Conservation (phyloP, 2,797 vertebrate genomes). For the Poliocrania exsul region DNA sequence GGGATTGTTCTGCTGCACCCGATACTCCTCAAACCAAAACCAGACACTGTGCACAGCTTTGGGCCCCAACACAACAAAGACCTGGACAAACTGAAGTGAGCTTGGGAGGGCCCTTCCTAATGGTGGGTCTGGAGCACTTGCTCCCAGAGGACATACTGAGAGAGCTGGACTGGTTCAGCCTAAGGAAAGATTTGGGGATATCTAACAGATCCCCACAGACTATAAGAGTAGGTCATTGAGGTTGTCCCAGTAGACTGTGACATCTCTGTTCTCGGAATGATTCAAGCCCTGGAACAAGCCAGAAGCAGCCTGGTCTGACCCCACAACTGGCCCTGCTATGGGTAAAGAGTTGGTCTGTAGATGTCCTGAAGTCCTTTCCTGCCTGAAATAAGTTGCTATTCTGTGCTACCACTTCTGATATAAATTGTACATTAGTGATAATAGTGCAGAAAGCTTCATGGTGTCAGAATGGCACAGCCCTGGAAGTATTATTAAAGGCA, state of each 20-base stretch:
- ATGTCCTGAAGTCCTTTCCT: background rate
- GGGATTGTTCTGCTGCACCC: accelerated
- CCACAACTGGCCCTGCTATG: background rate
- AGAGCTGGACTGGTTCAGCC: background rate
- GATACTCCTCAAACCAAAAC: background rate
- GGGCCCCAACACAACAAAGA: background rate
- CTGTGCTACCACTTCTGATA: background rate
- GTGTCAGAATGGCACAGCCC: background rate
- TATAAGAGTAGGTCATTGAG: accelerated
- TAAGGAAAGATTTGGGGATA: background rate
- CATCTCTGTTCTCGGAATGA: background rate
- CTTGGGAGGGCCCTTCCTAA: accelerated
- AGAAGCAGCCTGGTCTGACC: background rate
- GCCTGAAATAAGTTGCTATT: background rate
- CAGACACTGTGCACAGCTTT: accelerated
- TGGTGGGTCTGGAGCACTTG: background rate
- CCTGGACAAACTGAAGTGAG: background rate
- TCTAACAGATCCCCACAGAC: accelerated
- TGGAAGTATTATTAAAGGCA: background rate
- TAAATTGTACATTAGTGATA: background rate
- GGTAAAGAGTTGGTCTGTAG: accelerated
- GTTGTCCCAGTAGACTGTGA: background rate
- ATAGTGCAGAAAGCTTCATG: background rate
- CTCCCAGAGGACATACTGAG: background rate
- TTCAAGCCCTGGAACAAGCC: background rate